Percentiles rank a stretch among this genome's conserved stretches.
Evolutionary conservation across 2,797 vertebrate genomes (phyloP).

Genomic region (Rhinichthys osculus): DNA sequence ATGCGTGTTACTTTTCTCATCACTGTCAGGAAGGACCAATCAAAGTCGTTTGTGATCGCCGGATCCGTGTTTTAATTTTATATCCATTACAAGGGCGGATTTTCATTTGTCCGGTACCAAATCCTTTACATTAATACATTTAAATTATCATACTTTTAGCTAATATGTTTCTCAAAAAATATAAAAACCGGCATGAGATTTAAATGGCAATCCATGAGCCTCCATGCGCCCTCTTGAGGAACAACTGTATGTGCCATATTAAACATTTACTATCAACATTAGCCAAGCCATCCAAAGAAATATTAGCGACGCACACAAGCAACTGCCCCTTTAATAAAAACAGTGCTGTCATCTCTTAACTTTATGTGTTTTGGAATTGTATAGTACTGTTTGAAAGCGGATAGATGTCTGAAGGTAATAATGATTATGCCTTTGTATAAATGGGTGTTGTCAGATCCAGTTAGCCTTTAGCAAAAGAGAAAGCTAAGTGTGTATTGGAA

Average conservation of each 20-base stretch:
- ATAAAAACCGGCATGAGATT: not conserved
- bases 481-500: not conserved
- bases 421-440: not conserved
- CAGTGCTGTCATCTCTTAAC: constrained; percentile 2
- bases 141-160: not conserved
- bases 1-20: not conserved
- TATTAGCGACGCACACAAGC: constrained; percentile 70
- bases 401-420: constrained; percentile 48
- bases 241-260: rapidly evolving
- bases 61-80: not conserved
- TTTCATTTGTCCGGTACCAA: not conserved
- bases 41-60: not conserved
- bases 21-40: not conserved
- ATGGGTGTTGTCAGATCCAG: not conserved
- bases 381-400: not conserved
- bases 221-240: constrained; percentile 1
- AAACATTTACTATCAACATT: not conserved
- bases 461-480: constrained; percentile 22
- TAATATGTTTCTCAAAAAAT: not conserved
- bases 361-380: not conserved
- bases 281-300: not conserved
- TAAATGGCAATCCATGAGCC: not conserved
- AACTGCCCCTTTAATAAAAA: constrained; percentile 45
- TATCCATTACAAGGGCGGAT: not conserved
- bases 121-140: not conserved